Evolutionary conservation across 2,113 vertebrate genomes (phyloP), one percentile per base, ranked within the genome.

Genomic region (Camelus bactrianus): DNA sequence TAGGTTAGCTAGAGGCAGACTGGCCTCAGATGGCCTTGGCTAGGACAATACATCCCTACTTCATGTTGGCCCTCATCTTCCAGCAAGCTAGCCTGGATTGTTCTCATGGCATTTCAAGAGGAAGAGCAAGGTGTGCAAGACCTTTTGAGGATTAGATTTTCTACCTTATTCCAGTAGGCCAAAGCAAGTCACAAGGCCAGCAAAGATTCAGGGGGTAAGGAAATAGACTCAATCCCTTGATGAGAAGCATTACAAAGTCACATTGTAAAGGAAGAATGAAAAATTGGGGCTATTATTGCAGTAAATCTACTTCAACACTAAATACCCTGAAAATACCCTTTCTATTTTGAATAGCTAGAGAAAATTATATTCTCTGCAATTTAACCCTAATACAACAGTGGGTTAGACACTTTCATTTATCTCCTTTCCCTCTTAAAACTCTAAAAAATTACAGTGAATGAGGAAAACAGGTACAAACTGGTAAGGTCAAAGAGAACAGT

Each of bases 261-360:
- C 67, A 75, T 22, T 76, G 46, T 70, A 35, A 89, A 95, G 69
- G 46, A 95, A 22, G 6, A 62, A 64, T 73, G 60, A 92, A 95
- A 67, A 77, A 30, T 19, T 60, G 9, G 24, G 42, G 58, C 62
- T 17, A 64, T 35, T 83, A 42, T 54, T 81, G 4, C 20, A 84
- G n/a, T 79, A 73, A 80, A 30, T 88, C 69, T 83, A n/a, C 26
- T 28, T 91, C 60, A 89, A 30, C 26, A 58, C 7, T 70, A 17
- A 76, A 67, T 81, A 93, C 28, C 24, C 86, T 80, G 38, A 85
- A 94, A 85, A 92, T 67, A 60, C 52, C 13, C 69, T 46, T 70
- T 95, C 62, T 92, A 32, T 42, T 90, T 65, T 50, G 42, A 94
- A 81, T 76, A 83, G 22, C 42, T 62, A 77, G 88, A 77, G 73